A percentile compares a stretch with the other conserved stretches of the same genome.
These are phyloP conservation scores for Agonum fuliginosum DNA, from an alignment of 2,888 invertebrate species.

Conservation along the genomic window DNA sequence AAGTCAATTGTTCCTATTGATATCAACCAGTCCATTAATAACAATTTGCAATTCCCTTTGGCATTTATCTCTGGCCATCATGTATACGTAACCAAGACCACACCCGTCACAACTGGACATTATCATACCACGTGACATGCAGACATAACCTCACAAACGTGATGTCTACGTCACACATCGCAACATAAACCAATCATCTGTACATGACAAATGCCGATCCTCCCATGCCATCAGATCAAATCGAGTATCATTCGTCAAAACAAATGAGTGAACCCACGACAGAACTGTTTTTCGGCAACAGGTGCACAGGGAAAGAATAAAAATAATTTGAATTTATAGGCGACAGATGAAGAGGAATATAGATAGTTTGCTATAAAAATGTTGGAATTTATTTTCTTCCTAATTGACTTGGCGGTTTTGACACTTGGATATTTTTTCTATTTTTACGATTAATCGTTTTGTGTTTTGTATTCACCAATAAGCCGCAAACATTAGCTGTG, in stretches of 20 bases:
- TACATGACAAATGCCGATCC: slow-evolving; percentile 12
- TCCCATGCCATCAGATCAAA: not conserved
- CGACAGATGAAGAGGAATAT: slow-evolving; percentile 6
- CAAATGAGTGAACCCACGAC: no score
- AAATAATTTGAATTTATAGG: slow-evolving; percentile 20
- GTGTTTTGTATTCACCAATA: no score
- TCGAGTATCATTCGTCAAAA: not conserved
- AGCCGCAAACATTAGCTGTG: no score
- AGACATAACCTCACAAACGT: slow-evolving; percentile 12
- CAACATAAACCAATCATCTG: not conserved
- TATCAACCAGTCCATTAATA: no score
- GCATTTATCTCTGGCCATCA: not conserved
- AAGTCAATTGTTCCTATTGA: no score
- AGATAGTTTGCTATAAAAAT: slow-evolving; percentile 6
- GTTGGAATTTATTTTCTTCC: slow-evolving; percentile 27
- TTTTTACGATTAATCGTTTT: slow-evolving; percentile 4
- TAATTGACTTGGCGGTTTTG: slow-evolving; percentile 18
- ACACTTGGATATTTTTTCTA: slow-evolving; percentile 19
- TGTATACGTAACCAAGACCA: not conserved
- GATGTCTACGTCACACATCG: not conserved
- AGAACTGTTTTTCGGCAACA: not conserved
- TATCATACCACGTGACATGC: slow-evolving; percentile 9
- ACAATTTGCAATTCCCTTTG: slow-evolving; percentile 3
- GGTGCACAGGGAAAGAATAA: slow-evolving; percentile 8
- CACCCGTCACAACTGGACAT: not conserved